phyloP scores from a whole-genome alignment of 1,140 invertebrate genomes.

The Drosophila melanica region DNA sequence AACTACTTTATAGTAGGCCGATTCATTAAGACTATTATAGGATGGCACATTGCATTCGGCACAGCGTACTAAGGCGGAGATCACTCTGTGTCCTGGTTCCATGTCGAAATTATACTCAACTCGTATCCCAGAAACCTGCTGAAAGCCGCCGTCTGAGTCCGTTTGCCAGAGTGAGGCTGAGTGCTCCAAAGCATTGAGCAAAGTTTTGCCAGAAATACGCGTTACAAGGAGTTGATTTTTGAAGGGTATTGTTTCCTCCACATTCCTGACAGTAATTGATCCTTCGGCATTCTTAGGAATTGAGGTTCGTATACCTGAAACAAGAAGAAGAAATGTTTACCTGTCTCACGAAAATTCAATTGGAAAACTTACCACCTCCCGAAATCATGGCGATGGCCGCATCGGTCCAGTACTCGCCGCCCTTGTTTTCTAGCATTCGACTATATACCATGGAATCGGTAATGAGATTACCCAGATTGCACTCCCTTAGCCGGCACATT shows the following conservation, averaged over 20 bases:
- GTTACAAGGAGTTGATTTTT: conserved; percentile 85
- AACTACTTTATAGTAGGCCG: conserved; percentile 85
- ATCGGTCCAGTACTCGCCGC: conserved; percentile 88
- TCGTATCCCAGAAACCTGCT: conserved; percentile 87
- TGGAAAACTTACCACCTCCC: conserved; percentile 85
- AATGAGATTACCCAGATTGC: conserved; percentile 93
- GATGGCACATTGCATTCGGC: conserved; percentile 84
- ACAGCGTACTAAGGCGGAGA: conserved; percentile 85
- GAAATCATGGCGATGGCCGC: conserved; percentile 90
- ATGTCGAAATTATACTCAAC: conserved; percentile 85
- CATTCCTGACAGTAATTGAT: conserved; percentile 58
- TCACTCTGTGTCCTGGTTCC: conserved; percentile 84
- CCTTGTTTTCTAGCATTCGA: conserved; percentile 84
- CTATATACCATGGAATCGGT: conserved; percentile 88
- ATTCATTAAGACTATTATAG: conserved; percentile 82
- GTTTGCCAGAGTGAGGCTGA: conserved; percentile 84
- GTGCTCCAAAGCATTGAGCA: conserved; percentile 85
- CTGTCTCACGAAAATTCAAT: background rate
- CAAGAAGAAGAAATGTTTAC: background rate
- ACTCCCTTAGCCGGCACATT: conserved; percentile 89
- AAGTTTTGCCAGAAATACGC: conserved; percentile 85
- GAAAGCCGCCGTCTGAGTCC: conserved; percentile 86
- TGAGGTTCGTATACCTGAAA: conserved; percentile 62
- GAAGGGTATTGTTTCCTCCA: conserved; percentile 86
- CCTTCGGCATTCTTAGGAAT: conserved; percentile 59